A percentile compares a stretch with the other conserved stretches of the same genome.
Evolutionary conservation across 2,797 vertebrate genomes (phyloP).

Genomic region (Philypnodon macrostomus): DNA sequence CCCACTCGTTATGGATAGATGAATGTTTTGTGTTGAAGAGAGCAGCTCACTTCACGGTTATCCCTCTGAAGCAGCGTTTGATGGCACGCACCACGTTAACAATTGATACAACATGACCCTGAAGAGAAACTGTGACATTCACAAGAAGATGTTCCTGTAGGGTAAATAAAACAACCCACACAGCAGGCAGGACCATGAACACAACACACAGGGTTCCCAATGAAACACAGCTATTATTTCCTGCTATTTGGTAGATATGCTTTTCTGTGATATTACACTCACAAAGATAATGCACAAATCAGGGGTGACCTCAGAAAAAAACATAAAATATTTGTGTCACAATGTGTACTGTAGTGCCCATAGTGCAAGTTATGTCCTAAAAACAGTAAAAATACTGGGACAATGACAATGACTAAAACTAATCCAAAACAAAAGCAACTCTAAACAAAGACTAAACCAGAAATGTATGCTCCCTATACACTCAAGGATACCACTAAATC

Average conservation of each 20-base stretch:
- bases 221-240: too few relatives aligned
- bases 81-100: conserved; percentile 51
- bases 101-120: conserved; percentile 45
- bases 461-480: too few relatives aligned
- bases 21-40: conserved; percentile 18
- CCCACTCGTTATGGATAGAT: conserved; percentile 32
- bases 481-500: too few relatives aligned
- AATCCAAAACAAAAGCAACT: too few relatives aligned
- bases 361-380: too few relatives aligned
- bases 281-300: not conserved
- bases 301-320: not conserved
- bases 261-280: not conserved
- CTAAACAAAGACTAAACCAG: too few relatives aligned
- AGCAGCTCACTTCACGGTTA: conserved; percentile 48
- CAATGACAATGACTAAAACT: too few relatives aligned
- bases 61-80: conserved; percentile 48
- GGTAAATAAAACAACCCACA: conserved; percentile 44
- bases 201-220: not conserved
- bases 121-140: conserved; percentile 45
- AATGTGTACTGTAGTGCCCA: too few relatives aligned
- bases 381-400: too few relatives aligned
- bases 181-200: conserved; percentile 25
- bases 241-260: not conserved
- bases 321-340: not conserved
- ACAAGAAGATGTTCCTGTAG: conserved; percentile 32